Conservation (phyloP, 2,797 vertebrate genomes). For the Neosilurus hyrtlii region DNA sequence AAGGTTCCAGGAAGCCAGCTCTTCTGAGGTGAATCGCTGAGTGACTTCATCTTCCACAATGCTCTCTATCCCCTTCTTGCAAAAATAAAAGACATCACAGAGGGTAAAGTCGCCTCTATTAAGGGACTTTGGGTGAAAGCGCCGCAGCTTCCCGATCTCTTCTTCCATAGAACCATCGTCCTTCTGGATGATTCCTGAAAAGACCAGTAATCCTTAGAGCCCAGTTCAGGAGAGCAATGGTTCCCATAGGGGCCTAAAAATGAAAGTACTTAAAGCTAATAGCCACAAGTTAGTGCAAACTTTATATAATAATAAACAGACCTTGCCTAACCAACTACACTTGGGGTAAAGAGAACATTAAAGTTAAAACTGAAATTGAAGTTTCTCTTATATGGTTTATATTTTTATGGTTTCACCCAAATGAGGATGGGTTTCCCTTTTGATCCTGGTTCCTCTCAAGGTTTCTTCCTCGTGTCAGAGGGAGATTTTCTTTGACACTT, state of each 20-base stretch:
- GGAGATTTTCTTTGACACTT: too few relatives aligned
- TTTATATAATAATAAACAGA: not conserved
- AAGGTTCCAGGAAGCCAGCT: constrained; percentile 94
- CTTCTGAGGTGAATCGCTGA: constrained; percentile 93
- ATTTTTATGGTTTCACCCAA: too few relatives aligned
- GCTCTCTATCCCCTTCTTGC: constrained; percentile 86
- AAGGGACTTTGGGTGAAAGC: constrained; percentile 52
- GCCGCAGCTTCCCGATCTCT: constrained; percentile 77
- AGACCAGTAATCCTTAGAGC: constrained; percentile 8
- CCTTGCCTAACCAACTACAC: not conserved
- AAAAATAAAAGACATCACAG: constrained; percentile 88
- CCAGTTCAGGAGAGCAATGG: not conserved
- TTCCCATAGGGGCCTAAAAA: too few relatives aligned
- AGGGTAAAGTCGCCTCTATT: constrained; percentile 77
- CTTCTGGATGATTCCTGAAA: constrained; percentile 86
- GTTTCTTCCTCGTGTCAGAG: too few relatives aligned
- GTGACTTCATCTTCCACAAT: constrained; percentile 94
- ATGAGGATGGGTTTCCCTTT: too few relatives aligned
- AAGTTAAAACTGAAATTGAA: too few relatives aligned
- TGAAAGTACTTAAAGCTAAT: not conserved
- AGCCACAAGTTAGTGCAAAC: not conserved
- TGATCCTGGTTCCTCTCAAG: too few relatives aligned
- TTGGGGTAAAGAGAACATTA: not conserved
- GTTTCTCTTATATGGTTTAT: too few relatives aligned
- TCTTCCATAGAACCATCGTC: constrained; percentile 84